Conservation (phyloP, 2,113 vertebrate genomes). For the Triplophysa siluroides region DNA sequence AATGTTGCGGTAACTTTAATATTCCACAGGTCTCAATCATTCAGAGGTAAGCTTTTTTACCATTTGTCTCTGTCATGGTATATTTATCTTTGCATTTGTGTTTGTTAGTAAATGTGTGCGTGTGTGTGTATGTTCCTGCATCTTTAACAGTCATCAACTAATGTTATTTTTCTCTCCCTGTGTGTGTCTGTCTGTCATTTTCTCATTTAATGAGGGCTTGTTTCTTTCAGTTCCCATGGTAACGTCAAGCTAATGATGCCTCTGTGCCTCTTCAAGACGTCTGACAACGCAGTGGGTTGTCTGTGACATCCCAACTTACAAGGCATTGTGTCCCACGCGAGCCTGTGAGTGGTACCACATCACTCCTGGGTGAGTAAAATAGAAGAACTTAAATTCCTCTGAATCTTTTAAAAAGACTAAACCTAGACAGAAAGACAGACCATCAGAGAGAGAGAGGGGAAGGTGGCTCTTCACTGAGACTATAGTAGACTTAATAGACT, state of each 20-base stretch:
- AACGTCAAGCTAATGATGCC: constrained; percentile 40
- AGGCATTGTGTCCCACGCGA: constrained; percentile 13
- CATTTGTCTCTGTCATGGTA: too few relatives aligned
- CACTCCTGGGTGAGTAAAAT: neutral
- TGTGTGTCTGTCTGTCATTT: constrained; percentile 30
- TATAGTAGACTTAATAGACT: neutral
- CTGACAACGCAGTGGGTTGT: constrained; percentile 19
- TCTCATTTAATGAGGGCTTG: constrained; percentile 32
- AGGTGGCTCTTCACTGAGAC: too few relatives aligned
- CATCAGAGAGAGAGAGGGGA: neutral
- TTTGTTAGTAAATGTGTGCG: neutral
- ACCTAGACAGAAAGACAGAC: neutral
- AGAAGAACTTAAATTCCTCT: neutral
- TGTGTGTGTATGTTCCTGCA: neutral
- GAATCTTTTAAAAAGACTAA: constrained; percentile 26
- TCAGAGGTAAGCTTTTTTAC: too few relatives aligned
- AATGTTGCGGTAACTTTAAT: too few relatives aligned
- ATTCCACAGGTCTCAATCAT: too few relatives aligned
- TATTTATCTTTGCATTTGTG: too few relatives aligned
- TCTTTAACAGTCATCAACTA: constrained; percentile 10
- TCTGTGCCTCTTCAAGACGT: constrained; percentile 23
- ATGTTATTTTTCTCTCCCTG: constrained; percentile 1
- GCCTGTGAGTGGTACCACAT: neutral
- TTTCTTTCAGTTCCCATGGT: constrained; percentile 38
- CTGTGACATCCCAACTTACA: constrained; percentile 36